phyloP scores from a whole-genome alignment of 92 coral and sea anemone species.

The Paramuricea clavata region DNA sequence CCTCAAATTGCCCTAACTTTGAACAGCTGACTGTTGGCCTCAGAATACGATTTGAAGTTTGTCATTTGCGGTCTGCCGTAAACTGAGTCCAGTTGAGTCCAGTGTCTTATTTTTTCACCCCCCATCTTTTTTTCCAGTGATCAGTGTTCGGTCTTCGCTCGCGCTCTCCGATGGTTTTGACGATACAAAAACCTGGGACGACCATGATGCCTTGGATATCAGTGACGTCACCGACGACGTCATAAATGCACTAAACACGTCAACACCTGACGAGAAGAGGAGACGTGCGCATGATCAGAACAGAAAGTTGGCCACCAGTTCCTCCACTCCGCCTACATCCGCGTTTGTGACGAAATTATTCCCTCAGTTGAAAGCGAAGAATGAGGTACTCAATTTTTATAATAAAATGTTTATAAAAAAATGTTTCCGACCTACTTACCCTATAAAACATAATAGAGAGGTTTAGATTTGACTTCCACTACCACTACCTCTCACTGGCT shows the following conservation, averaged over 20 bases:
- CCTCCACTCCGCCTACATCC: slow-evolving; percentile 96
- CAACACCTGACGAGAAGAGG: slow-evolving; percentile 37
- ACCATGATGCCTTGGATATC: slow-evolving; percentile 1
- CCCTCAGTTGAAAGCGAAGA: slow-evolving; percentile 88
- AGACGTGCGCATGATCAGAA: background rate
- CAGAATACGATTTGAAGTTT: too few relatives aligned
- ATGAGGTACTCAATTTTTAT: slow-evolving; percentile 7
- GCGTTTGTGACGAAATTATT: slow-evolving; percentile 91
- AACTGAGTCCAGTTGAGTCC: too few relatives aligned
- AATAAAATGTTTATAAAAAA: too few relatives aligned
- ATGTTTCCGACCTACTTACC: too few relatives aligned
- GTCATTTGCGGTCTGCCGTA: too few relatives aligned
- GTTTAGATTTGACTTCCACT: too few relatives aligned
- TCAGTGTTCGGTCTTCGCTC: slow-evolving; percentile 25
- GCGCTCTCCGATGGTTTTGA: slow-evolving; percentile 42
- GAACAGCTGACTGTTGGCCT: too few relatives aligned
- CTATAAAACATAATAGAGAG: too few relatives aligned
- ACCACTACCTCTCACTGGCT: too few relatives aligned
- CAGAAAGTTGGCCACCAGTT: background rate
- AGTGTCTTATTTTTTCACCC: too few relatives aligned
- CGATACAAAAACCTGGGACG: slow-evolving; percentile 45
- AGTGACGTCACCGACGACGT: slow-evolving; percentile 10
- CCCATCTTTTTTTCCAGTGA: background rate
- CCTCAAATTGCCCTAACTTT: too few relatives aligned
- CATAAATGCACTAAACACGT: slow-evolving; percentile 25